Evolutionary conservation across 2,113 vertebrate genomes (phyloP).

Genomic region (Todiramphus chloris): DNA sequence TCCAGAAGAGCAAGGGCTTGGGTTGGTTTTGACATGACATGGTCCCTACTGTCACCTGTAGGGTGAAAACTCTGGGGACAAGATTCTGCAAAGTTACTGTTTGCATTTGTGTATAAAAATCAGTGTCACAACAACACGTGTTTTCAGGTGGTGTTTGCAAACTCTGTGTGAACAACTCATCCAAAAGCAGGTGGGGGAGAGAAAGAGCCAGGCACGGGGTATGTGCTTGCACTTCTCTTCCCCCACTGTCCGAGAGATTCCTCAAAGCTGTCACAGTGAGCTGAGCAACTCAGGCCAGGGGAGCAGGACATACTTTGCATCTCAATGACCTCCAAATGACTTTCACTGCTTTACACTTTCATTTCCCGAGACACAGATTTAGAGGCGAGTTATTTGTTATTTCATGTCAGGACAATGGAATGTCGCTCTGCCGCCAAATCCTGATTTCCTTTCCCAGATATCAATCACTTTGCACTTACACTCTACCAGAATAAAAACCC

Average conservation of each 20-base stretch:
- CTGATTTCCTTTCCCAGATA: conserved; percentile 60
- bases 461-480: conserved; percentile 43
- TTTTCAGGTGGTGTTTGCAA: not conserved
- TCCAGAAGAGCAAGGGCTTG: not conserved
- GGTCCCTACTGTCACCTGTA: not conserved
- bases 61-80: not conserved
- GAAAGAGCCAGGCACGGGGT: not conserved
- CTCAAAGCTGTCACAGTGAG: not conserved
- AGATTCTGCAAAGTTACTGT: not conserved
- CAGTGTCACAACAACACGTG: not conserved
- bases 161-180: not conserved
- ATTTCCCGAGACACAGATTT: conserved; percentile 43
- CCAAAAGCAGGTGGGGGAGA: not conserved
- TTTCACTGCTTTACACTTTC: conserved; percentile 59
- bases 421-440: conserved; percentile 9
- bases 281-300: not conserved
- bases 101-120: not conserved
- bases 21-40: not conserved
- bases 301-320: not conserved
- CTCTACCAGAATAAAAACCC: not conserved
- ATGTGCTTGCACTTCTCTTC: accelerated
- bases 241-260: accelerated
- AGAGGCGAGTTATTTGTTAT: conserved; percentile 52
- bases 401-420: conserved; percentile 55
- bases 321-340: conserved; percentile 43